Evolutionary conservation across 1,140 invertebrate species (phyloP), one percentile per base, ranked within the genome.

Genomic region (Tetramorium alpestre): DNA sequence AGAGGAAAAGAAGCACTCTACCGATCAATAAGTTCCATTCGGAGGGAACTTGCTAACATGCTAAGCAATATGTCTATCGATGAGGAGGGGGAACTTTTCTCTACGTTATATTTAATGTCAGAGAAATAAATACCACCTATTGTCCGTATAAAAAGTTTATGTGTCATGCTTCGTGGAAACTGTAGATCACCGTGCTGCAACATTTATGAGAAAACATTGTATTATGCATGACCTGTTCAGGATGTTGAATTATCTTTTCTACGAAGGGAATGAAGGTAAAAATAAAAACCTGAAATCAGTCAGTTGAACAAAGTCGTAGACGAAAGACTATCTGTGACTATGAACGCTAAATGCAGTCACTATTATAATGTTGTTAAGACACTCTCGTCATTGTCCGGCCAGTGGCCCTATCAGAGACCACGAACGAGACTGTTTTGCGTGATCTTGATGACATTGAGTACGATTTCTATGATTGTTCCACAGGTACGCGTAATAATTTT

Each of bases 331-430:
- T 3, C 4, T 13, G 4, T 18, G 7, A 44, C 3, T 44, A 73
- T 82, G 80, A 58, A 58, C 13, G 18, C 38, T 2, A 44, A 10
- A 0, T 82, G 18, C 2, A 28, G 4, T 44, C 54, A 73, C 5
- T 33, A 82, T 58, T 82, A 82, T 18, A 2, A 2, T 6, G 2
- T 73, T 1, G 4, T 82, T 33, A 58, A 72, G 25, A 82, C 38
- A 44, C 1, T 73, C 2, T 60, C 80, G 8, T 82, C 67, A 10
- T 72, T 82, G 25, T 56, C 54, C 0, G 80, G 67, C 0, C 67
- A 82, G 1, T 82, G 80, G 54, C 67, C 54, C 2, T 81, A 81
- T 69, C 77, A 70, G n/a, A 69, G 3, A 81, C 22, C 28, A 56
- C 38, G 16, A 13, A 70, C 13, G 22, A 70, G 10, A 7, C 3